A percentile compares a stretch with the other conserved stretches of the same genome.
Evolutionary conservation across 2,888 invertebrate genomes (phyloP).

Genomic region (Gymnoscelis rufifasciata): DNA sequence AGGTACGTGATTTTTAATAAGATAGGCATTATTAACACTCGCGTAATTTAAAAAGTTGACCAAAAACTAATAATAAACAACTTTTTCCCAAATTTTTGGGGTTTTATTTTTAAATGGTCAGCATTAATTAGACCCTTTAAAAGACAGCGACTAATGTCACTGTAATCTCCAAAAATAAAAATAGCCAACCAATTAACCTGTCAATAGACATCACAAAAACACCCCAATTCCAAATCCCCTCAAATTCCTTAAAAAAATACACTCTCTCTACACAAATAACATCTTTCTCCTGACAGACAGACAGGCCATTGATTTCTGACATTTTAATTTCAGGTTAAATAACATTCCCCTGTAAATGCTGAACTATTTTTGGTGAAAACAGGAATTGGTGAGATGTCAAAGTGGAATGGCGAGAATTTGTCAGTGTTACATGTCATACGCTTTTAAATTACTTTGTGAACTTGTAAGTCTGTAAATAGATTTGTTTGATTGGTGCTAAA

Average conservation of each 20-base stretch:
- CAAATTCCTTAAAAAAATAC: conserved; percentile 42
- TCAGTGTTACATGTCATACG: conserved; percentile 45
- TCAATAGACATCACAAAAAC: conserved; percentile 41
- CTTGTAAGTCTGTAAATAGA: conserved; percentile 7
- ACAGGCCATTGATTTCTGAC: conserved; percentile 71
- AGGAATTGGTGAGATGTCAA: conserved; percentile 38
- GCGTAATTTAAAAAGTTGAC: too few relatives aligned
- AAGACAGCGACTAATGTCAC: not conserved
- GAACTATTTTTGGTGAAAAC: conserved; percentile 54
- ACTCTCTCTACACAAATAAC: conserved; percentile 51
- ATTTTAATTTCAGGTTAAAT: conserved; percentile 76
- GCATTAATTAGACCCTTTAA: too few relatives aligned
- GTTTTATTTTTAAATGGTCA: too few relatives aligned
- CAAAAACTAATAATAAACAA: too few relatives aligned
- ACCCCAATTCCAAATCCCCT: conserved; percentile 18
- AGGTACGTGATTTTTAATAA: too few relatives aligned
- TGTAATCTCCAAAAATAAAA: conserved; percentile 28
- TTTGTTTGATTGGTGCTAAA: too few relatives aligned
- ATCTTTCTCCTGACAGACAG: conserved; percentile 43
- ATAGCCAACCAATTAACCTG: conserved; percentile 52
- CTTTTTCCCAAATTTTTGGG: too few relatives aligned
- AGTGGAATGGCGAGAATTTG: conserved; percentile 47
- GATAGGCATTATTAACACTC: too few relatives aligned
- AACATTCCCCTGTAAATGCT: conserved; percentile 44
- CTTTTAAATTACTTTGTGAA: conserved; percentile 32